Percentiles rank a stretch among this genome's conserved stretches.
phyloP scores from a whole-genome alignment of 2,113 vertebrate species.

The Anolis carolinensis region DNA sequence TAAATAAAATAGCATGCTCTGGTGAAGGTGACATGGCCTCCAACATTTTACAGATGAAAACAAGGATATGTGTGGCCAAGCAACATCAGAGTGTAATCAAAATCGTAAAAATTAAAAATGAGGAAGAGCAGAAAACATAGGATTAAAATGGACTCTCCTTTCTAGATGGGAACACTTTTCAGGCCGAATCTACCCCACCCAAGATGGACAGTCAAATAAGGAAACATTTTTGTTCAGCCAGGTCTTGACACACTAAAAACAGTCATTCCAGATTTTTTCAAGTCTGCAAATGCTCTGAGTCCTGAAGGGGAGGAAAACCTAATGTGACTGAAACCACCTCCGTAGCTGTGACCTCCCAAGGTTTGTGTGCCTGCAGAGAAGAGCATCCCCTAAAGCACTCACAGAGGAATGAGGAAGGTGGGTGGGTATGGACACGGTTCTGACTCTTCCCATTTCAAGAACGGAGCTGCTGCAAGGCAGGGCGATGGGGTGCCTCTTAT shows the following conservation, averaged over 20 bases:
- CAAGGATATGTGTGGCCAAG: too few relatives aligned
- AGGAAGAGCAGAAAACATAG: too few relatives aligned
- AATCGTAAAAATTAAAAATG: too few relatives aligned
- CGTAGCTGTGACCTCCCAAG: not conserved
- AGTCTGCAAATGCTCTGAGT: not conserved
- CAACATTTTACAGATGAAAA: too few relatives aligned
- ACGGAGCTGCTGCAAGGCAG: not conserved
- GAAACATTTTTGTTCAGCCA: not conserved
- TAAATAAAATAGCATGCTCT: not conserved
- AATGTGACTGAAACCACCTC: not conserved
- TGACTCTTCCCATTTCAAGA: not conserved
- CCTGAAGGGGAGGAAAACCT: not conserved
- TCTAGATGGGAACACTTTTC: not conserved
- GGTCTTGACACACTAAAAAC: not conserved
- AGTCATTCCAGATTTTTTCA: not conserved
- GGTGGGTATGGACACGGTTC: not conserved
- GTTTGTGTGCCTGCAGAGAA: too few relatives aligned
- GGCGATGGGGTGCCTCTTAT: conserved; percentile 7
- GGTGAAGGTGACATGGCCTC: not conserved
- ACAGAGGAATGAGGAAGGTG: not conserved
- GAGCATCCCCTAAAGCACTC: not conserved
- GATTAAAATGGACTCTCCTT: too few relatives aligned
- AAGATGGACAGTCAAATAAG: not conserved
- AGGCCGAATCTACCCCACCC: not conserved
- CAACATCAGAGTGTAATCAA: too few relatives aligned